phyloP scores from a whole-genome alignment of 2,888 invertebrate genomes.

The Tyria jacobaeae region DNA sequence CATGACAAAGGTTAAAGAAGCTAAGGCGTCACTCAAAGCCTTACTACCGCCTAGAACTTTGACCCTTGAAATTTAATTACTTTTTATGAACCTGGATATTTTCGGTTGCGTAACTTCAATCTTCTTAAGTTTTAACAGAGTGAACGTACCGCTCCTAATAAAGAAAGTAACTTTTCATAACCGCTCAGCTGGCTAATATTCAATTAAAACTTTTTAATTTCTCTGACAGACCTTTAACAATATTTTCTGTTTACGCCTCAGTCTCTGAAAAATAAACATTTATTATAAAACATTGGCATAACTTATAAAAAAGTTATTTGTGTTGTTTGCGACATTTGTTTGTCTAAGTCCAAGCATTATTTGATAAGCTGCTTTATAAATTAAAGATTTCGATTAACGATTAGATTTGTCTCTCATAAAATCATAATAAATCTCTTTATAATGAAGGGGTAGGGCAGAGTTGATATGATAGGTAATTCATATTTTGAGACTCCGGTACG shows the following conservation, averaged over 20 bases:
- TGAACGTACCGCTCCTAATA: constrained; percentile 48
- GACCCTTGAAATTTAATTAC: constrained; percentile 61
- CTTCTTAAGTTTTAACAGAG: constrained; percentile 60
- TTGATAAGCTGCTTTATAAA: constrained; percentile 3
- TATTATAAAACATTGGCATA: constrained; percentile 43
- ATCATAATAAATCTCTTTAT: too few relatives aligned
- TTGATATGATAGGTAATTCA: too few relatives aligned
- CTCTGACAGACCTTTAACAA: constrained; percentile 65
- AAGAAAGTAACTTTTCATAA: constrained; percentile 64
- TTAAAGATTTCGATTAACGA: background rate
- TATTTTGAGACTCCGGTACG: too few relatives aligned
- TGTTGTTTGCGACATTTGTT: constrained; percentile 37
- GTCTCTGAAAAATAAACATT: constrained; percentile 63
- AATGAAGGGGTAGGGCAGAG: too few relatives aligned
- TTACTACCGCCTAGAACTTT: constrained; percentile 37
- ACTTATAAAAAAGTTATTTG: constrained; percentile 40
- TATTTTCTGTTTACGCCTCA: constrained; percentile 72
- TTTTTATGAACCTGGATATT: constrained; percentile 55
- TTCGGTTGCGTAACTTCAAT: constrained; percentile 58
- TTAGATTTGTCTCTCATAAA: background rate
- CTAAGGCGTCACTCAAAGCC: constrained; percentile 8
- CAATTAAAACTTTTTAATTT: constrained; percentile 83
- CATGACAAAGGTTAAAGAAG: background rate
- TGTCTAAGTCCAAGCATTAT: constrained; percentile 13
- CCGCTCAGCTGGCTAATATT: constrained; percentile 78